Percentiles rank a stretch among this genome's conserved stretches.
Evolutionary conservation across 2,797 vertebrate genomes (phyloP).

Genomic region (Sparidentex hasta): DNA sequence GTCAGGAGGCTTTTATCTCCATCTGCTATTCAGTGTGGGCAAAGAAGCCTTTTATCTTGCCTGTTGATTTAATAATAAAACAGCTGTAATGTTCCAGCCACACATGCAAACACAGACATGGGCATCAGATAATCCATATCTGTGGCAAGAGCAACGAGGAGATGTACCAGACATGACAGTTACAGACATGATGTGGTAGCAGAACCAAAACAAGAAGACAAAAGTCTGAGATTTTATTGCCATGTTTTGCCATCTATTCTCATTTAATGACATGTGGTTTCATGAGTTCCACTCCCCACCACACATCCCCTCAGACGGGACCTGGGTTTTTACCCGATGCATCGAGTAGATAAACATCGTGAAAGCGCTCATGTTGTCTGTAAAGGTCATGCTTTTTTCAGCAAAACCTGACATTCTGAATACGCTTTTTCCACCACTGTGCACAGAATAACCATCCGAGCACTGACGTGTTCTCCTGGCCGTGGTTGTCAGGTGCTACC

Average conservation of each 20-base stretch:
- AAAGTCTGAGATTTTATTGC: neutral
- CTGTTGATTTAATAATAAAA: conserved; percentile 75
- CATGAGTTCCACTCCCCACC: neutral
- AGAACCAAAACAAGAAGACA: conserved; percentile 20
- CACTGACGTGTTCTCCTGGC: neutral
- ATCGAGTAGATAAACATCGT: conserved; percentile 29
- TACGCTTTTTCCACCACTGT: neutral
- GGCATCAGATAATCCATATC: conserved; percentile 13
- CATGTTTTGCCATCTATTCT: conserved; percentile 2
- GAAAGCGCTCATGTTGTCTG: neutral
- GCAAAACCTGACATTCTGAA: conserved; percentile 23
- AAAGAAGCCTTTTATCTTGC: conserved; percentile 66
- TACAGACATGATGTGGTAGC: conserved; percentile 1
- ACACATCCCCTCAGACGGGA: neutral
- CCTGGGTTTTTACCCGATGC: conserved; percentile 6
- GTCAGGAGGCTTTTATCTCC: conserved; percentile 61
- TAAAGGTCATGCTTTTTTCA: conserved; percentile 19
- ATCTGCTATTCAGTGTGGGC: conserved; percentile 53
- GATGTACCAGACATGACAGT: neutral
- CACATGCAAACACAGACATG: conserved; percentile 36
- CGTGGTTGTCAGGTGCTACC: neutral
- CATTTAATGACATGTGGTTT: conserved; percentile 13
- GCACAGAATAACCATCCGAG: neutral
- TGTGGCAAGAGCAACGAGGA: conserved; percentile 4
- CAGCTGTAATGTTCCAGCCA: conserved; percentile 41